These are phyloP conservation scores for Trogon surrucura DNA, from an alignment of 2,113 vertebrate genomes.

Conservation along the genomic window DNA sequence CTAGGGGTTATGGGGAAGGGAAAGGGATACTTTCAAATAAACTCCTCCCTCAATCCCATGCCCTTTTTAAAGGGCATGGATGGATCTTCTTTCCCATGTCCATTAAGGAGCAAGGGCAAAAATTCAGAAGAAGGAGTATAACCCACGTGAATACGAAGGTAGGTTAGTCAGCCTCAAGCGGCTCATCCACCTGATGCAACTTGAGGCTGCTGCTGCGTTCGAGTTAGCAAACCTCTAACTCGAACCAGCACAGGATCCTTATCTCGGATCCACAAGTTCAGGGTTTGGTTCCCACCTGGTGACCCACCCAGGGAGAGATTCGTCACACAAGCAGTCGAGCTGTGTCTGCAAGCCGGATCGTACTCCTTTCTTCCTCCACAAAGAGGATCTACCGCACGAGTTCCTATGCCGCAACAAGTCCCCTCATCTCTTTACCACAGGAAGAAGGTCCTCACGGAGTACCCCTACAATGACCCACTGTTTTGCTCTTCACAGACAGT, in stretches of 20 bases:
- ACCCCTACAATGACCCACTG: slow-evolving; percentile 14
- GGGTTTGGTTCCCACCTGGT: slow-evolving; percentile 44
- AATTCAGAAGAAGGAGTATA: background rate
- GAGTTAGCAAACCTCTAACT: slow-evolving; percentile 26
- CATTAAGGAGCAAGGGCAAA: background rate
- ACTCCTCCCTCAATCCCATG: slow-evolving; percentile 10
- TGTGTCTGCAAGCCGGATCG: slow-evolving; percentile 45
- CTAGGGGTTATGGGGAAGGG: slow-evolving; percentile 11
- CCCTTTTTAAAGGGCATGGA: background rate
- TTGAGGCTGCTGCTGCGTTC: background rate
- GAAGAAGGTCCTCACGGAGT: slow-evolving; percentile 10
- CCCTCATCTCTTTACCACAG: background rate
- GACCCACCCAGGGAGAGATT: background rate
- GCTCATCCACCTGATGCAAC: background rate
- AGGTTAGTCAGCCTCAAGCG: slow-evolving; percentile 44
- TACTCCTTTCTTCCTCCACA: slow-evolving; percentile 11
- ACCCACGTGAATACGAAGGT: slow-evolving; percentile 25
- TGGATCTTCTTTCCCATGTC: slow-evolving; percentile 21
- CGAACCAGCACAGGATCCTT: background rate
- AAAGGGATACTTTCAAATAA: slow-evolving; percentile 67
- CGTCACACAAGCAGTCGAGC: slow-evolving; percentile 27
- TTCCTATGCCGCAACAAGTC: slow-evolving; percentile 6
- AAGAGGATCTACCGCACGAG: background rate
- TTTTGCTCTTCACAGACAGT: slow-evolving; percentile 52
- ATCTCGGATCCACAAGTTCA: slow-evolving; percentile 12